Conservation (phyloP, 2,888 invertebrate genomes). For the Phalera bucephala region DNA sequence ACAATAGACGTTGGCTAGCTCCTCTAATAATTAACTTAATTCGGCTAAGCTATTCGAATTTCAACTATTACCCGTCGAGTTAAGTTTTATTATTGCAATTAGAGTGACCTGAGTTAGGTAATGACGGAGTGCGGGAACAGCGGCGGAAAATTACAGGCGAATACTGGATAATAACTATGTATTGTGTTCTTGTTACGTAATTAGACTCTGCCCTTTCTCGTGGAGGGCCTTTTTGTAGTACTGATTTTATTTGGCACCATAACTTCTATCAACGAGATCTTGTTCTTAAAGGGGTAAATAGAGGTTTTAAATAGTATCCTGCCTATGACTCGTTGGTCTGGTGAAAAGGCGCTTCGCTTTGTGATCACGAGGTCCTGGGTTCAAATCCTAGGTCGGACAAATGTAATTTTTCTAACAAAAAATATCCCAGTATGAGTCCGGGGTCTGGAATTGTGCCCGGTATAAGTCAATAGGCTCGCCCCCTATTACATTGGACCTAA, state of each 20-base stretch:
- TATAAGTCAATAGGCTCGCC: too few relatives aligned
- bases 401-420: too few relatives aligned
- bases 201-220: neutral
- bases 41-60: conserved; percentile 22
- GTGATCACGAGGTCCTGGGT: too few relatives aligned
- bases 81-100: conserved; percentile 1
- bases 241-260: neutral
- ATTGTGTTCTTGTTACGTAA: neutral
- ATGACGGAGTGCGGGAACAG: neutral
- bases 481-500: too few relatives aligned
- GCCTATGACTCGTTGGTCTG: too few relatives aligned
- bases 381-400: too few relatives aligned
- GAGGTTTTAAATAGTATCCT: too few relatives aligned
- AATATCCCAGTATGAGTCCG: too few relatives aligned
- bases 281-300: too few relatives aligned
- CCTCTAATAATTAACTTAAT: conserved; percentile 28
- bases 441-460: too few relatives aligned
- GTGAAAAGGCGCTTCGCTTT: too few relatives aligned
- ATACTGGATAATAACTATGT: neutral
- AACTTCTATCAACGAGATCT: too few relatives aligned
- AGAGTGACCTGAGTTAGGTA: neutral
- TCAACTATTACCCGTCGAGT: conserved; percentile 20
- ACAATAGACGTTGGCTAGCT: conserved; percentile 14
- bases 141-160: conserved; percentile 1
- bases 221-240: neutral